These are phyloP conservation scores for Meda fulgida DNA, from an alignment of 2,797 vertebrate genomes.

Conservation along the genomic window DNA sequence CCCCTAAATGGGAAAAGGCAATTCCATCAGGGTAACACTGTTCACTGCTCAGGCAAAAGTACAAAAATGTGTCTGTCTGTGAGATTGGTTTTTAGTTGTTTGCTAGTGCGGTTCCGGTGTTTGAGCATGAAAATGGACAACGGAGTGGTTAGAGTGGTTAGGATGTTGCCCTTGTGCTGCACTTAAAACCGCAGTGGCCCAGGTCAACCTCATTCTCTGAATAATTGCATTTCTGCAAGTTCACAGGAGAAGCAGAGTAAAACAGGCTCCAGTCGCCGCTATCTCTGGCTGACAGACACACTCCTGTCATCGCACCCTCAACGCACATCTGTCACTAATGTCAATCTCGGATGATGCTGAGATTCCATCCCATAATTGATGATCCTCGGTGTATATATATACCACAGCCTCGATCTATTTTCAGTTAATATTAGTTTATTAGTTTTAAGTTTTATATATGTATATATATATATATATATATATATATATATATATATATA, in stretches of 20 bases:
- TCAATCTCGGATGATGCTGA: background rate
- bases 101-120: background rate
- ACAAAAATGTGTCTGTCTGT: background rate
- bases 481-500: no score
- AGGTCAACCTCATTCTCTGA: background rate
- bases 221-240: slow-evolving; percentile 34
- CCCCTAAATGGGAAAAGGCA: background rate
- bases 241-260: background rate
- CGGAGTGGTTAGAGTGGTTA: background rate
- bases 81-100: slow-evolving; percentile 30
- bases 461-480: no score
- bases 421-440: no score
- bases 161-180: background rate
- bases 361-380: slow-evolving; percentile 6
- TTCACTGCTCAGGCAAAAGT: background rate
- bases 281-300: slow-evolving; percentile 27
- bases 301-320: background rate
- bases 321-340: background rate
- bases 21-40: background rate
- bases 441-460: background rate
- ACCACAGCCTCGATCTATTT: background rate
- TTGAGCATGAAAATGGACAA: background rate
- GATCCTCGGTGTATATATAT: background rate
- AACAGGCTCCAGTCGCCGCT: background rate
- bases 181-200: slow-evolving; percentile 2